These are phyloP conservation scores for Micrasema longulum DNA, from an alignment of 1,140 invertebrate species.

Conservation along the genomic window DNA sequence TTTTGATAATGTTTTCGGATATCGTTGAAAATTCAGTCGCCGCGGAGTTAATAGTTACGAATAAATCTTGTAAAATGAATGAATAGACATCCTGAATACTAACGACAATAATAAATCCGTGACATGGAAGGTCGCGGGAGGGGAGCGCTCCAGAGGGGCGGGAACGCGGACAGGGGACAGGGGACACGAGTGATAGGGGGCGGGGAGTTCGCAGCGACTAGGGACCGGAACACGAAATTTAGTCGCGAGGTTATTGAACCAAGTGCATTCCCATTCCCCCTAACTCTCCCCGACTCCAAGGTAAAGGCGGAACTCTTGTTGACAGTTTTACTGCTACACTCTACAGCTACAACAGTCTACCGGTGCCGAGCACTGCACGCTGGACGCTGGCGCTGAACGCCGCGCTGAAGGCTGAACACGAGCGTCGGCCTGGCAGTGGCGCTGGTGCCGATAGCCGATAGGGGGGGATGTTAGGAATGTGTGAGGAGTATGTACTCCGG, in stretches of 20 bases:
- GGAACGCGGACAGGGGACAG: not conserved
- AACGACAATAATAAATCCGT: not conserved
- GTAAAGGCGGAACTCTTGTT: too few species aligned
- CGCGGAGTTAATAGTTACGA: not conserved
- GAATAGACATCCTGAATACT: not conserved
- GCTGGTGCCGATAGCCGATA: too few species aligned
- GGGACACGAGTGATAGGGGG: too few species aligned
- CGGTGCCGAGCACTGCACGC: not conserved
- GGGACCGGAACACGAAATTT: slow-evolving; percentile 23
- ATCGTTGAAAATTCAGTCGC: not conserved
- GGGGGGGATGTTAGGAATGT: too few species aligned
- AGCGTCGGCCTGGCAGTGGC: not conserved
- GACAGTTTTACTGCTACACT: too few species aligned
- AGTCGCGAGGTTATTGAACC: slow-evolving; percentile 22
- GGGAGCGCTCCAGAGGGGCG: not conserved
- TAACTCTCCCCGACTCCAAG: not conserved
- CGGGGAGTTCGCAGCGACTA: too few species aligned
- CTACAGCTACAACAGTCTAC: too few species aligned
- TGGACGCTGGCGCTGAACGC: not conserved
- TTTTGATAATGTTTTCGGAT: not conserved
- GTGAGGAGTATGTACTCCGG: too few species aligned
- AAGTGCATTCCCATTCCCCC: slow-evolving; percentile 8
- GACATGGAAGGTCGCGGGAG: not conserved
- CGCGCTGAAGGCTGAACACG: not conserved
- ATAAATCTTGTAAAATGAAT: not conserved